These are phyloP conservation scores for Xenus cinereus DNA, from an alignment of 2,113 vertebrate genomes.

Conservation along the genomic window DNA sequence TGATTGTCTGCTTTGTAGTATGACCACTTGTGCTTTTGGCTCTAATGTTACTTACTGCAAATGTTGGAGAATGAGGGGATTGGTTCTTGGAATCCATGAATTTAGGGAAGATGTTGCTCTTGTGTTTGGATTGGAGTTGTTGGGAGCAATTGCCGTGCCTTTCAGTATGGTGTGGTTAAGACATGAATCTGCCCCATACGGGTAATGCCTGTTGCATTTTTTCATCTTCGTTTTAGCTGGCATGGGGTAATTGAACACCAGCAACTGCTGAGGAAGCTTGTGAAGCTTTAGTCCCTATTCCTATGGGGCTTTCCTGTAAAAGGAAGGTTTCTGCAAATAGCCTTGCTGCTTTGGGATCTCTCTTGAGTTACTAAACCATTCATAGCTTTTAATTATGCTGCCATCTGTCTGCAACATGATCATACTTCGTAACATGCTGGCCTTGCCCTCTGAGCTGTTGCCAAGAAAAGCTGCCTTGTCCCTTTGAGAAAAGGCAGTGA, in stretches of 20 bases:
- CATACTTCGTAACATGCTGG: not conserved
- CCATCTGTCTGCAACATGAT: slow-evolving; percentile 24
- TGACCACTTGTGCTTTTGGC: not conserved
- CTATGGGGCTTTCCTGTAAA: not conserved
- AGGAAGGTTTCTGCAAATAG: not conserved
- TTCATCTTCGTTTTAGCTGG: not conserved
- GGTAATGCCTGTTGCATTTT: not conserved
- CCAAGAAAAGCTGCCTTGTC: not conserved
- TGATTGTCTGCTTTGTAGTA: not conserved
- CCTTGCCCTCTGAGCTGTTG: not conserved
- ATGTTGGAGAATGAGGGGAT: not conserved
- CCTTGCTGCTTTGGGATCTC: not conserved
- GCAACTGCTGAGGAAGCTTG: not conserved
- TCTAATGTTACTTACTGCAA: not conserved
- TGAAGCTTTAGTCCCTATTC: not conserved
- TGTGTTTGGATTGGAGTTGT: not conserved
- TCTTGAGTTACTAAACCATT: not conserved
- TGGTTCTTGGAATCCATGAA: not conserved
- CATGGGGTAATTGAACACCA: not conserved
- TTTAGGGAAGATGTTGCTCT: not conserved
- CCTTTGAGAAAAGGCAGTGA: not conserved
- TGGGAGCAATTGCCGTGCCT: not conserved
- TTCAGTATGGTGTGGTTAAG: not conserved
- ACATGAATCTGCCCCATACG: not conserved
- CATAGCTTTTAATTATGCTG: slow-evolving; percentile 33